Percentiles rank a stretch among this genome's conserved stretches.
These are phyloP conservation scores for Synergus gifuensis DNA, from an alignment of 2,888 invertebrate genomes.

Conservation along the genomic window DNA sequence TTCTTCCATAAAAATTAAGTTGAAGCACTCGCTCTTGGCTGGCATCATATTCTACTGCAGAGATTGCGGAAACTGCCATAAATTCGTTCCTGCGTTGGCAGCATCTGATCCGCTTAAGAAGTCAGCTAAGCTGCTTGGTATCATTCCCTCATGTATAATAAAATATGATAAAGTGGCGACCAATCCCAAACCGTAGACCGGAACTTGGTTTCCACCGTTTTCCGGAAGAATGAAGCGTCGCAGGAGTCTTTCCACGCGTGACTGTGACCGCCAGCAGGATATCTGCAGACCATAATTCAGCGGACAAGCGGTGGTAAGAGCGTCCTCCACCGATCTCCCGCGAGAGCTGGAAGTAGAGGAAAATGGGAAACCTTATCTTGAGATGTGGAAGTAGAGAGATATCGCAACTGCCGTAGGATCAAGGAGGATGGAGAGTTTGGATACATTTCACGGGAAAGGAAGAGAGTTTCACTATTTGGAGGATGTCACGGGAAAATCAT, in stretches of 20 bases:
- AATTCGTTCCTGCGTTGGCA: constrained; percentile 40
- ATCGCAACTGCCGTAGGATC: not conserved
- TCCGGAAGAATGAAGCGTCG: not conserved
- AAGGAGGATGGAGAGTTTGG: not conserved
- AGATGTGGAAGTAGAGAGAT: not conserved
- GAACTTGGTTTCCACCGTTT: constrained; percentile 58
- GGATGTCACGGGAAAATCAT: no score
- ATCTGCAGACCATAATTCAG: constrained; percentile 67
- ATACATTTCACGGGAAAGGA: not conserved
- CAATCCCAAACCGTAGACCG: constrained; percentile 63
- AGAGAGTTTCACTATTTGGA: not conserved
- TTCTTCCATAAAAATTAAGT: not conserved
- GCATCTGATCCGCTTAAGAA: constrained; percentile 24
- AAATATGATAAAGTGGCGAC: constrained; percentile 69
- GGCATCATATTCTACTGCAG: not conserved
- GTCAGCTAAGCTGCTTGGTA: constrained; percentile 44
- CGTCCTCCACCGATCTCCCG: not conserved
- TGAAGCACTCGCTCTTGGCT: not conserved
- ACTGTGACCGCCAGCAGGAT: constrained; percentile 59
- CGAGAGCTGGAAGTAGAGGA: not conserved
- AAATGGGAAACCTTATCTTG: not conserved
- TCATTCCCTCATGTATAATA: constrained; percentile 68
- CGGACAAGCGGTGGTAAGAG: constrained; percentile 6
- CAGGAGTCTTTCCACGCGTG: constrained; percentile 40
- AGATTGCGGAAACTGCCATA: not conserved